Conservation (phyloP, 2,888 invertebrate species). For the Aleiodes leptofemur region DNA sequence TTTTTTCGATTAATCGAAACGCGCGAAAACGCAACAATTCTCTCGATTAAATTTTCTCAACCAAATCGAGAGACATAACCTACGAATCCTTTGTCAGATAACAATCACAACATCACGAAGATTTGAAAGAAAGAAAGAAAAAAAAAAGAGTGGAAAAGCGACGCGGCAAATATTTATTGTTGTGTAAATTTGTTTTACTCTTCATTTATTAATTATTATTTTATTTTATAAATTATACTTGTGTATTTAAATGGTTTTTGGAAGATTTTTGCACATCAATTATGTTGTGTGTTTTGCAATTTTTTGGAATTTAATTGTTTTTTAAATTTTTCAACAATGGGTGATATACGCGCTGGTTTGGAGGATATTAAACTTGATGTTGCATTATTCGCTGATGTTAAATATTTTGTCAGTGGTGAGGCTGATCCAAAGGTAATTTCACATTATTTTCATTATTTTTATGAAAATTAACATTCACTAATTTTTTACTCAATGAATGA, state of each 20-base stretch:
- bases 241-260: neutral
- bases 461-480: neutral
- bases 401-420: conserved; percentile 89
- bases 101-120: conserved; percentile 22
- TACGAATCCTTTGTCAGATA: conserved; percentile 8
- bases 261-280: conserved; percentile 32
- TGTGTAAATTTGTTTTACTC: neutral
- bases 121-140: conserved; percentile 1
- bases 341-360: conserved; percentile 74
- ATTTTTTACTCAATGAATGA: neutral
- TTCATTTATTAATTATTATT: conserved; percentile 6
- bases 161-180: conserved; percentile 66
- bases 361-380: conserved; percentile 76
- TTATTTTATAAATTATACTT: neutral
- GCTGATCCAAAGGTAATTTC: conserved; percentile 70
- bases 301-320: conserved; percentile 1
- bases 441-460: neutral
- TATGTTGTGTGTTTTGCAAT: conserved; percentile 24
- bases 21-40: too few relatives aligned
- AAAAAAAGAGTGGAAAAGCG: conserved; percentile 58
- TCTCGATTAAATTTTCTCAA: too few relatives aligned
- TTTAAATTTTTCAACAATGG: conserved; percentile 67
- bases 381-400: conserved; percentile 88
- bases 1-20: too few relatives aligned
- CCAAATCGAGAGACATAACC: too few relatives aligned